Evolutionary conservation across 2,113 vertebrate species (phyloP).

Genomic region (Pavo muticus): DNA sequence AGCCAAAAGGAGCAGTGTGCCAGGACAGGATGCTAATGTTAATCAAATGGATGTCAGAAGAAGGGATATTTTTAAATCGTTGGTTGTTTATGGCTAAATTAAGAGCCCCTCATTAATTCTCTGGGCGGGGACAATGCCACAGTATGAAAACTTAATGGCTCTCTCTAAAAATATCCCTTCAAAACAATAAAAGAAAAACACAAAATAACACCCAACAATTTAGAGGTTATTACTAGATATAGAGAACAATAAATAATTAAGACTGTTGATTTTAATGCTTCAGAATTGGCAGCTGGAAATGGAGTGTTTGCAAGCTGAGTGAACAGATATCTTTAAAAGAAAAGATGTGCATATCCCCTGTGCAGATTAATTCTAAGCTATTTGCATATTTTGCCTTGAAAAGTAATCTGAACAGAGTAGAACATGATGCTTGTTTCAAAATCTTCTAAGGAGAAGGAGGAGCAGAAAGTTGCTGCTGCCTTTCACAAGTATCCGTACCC

Average conservation of each 20-base stretch:
- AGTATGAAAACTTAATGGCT: slow-evolving; percentile 31
- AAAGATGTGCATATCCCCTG: not conserved
- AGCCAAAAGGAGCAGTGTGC: not conserved
- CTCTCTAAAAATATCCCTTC: slow-evolving; percentile 55
- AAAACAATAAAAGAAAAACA: not conserved
- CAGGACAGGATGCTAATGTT: not conserved
- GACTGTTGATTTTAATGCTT: slow-evolving; percentile 71
- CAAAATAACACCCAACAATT: slow-evolving; percentile 17
- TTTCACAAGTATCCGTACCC: not conserved
- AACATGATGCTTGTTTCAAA: slow-evolving; percentile 4
- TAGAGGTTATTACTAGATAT: slow-evolving; percentile 61
- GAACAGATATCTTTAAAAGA: not conserved
- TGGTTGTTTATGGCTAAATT: slow-evolving; percentile 1
- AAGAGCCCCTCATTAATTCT: slow-evolving; percentile 42
- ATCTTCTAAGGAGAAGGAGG: not conserved
- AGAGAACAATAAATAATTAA: slow-evolving; percentile 72
- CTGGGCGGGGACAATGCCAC: not conserved
- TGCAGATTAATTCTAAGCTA: slow-evolving; percentile 31
- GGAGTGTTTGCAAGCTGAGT: not conserved
- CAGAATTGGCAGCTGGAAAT: slow-evolving; percentile 64
- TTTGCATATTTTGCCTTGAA: slow-evolving; percentile 22
- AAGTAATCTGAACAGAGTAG: slow-evolving; percentile 1
- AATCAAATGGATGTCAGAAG: not conserved
- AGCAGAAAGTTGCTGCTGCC: not conserved
- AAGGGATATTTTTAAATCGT: not conserved